Percentiles rank a stretch among this genome's conserved stretches.
Evolutionary conservation across 2,888 invertebrate species (phyloP).

Genomic region (Orthonychiurus folsomi): DNA sequence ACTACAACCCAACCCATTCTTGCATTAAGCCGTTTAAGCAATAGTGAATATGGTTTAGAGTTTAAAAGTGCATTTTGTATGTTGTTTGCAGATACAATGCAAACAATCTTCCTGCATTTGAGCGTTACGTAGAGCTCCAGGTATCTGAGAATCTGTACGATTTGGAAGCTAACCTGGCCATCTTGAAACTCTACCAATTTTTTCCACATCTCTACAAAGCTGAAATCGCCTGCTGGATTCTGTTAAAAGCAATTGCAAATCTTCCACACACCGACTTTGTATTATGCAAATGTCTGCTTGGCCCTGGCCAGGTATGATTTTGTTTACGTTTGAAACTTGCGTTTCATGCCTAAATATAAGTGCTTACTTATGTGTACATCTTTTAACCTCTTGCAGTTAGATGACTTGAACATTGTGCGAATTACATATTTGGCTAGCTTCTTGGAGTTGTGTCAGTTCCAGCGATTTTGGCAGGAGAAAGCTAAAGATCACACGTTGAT

Average conservation of each 20-base stretch:
- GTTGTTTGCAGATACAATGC: constrained; percentile 76
- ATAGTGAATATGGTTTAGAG: background rate
- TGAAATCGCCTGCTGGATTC: constrained; percentile 76
- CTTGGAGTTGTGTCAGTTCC: constrained; percentile 86
- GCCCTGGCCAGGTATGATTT: constrained; percentile 58
- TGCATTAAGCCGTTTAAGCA: background rate
- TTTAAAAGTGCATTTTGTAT: too few species aligned
- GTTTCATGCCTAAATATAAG: background rate
- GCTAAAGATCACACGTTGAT: constrained; percentile 31
- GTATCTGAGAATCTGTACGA: constrained; percentile 89
- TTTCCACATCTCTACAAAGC: constrained; percentile 78
- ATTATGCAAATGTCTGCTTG: constrained; percentile 89
- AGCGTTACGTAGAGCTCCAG: constrained; percentile 87
- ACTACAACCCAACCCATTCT: too few species aligned
- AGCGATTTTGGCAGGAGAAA: constrained; percentile 46
- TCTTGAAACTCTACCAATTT: constrained; percentile 93
- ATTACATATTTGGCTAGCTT: constrained; percentile 83
- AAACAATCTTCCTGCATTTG: constrained; percentile 79
- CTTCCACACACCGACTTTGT: constrained; percentile 97
- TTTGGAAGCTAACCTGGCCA: constrained; percentile 91
- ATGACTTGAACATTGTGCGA: constrained; percentile 74
- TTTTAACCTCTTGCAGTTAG: constrained; percentile 58
- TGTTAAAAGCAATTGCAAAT: constrained; percentile 91
- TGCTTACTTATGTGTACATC: too few species aligned
- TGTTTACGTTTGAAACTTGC: background rate